A percentile compares a stretch with the other conserved stretches of the same genome.
Conservation (phyloP, 2,113 vertebrate genomes). For the Rhinoderma darwinii region DNA sequence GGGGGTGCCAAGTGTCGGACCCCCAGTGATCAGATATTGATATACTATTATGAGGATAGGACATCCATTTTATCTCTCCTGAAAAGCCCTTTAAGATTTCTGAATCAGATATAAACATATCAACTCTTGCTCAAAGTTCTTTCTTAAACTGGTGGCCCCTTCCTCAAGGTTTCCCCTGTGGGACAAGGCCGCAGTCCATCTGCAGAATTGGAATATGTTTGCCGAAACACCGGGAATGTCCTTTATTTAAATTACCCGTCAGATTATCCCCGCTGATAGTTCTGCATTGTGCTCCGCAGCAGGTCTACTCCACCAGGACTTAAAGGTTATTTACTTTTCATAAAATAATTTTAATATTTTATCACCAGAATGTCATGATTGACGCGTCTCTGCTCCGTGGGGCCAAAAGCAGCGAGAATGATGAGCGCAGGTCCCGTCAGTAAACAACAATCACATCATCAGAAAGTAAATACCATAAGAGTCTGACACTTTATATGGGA, state of each 20-base stretch:
- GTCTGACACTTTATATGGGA: background rate
- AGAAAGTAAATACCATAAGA: background rate
- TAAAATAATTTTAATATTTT: conserved; percentile 26
- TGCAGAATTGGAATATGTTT: background rate
- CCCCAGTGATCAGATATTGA: too few relatives aligned
- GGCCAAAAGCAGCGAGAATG: background rate
- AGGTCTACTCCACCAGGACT: background rate
- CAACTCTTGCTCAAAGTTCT: background rate
- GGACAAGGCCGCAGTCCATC: background rate
- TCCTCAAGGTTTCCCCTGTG: background rate
- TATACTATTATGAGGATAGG: too few relatives aligned
- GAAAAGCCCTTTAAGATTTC: background rate
- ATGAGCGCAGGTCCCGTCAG: background rate
- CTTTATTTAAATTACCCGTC: conserved; percentile 24
- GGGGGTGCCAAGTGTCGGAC: too few relatives aligned
- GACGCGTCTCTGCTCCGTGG: conserved; percentile 1
- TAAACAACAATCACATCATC: background rate
- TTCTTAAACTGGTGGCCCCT: background rate
- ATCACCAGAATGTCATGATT: conserved; percentile 1
- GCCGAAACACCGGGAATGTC: background rate
- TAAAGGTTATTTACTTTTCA: conserved; percentile 40
- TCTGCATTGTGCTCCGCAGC: background rate
- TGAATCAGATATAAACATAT: background rate
- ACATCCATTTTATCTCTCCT: too few relatives aligned
- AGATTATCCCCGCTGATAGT: conserved; percentile 18